phyloP scores from a whole-genome alignment of 23 tunicate genomes.

The Botrylloides violaceus region DNA sequence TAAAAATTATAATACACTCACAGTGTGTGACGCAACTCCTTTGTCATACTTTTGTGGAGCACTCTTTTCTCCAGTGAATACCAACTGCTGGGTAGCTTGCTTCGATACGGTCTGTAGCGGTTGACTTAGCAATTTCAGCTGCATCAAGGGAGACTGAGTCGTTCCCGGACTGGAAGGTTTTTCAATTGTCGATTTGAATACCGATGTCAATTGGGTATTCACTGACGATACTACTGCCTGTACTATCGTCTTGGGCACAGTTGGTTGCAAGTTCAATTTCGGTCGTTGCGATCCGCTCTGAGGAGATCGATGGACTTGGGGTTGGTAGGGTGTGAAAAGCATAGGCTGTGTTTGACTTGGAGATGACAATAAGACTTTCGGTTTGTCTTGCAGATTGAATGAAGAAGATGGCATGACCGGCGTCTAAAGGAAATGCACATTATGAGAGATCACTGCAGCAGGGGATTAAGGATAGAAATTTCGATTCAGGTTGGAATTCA shows the following conservation, averaged over 20 bases:
- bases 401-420: background rate
- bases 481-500: too few species aligned
- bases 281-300: constrained; percentile 1
- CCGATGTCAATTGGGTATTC: background rate
- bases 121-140: constrained; percentile 13
- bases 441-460: background rate
- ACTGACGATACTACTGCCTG: background rate
- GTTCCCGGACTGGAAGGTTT: background rate
- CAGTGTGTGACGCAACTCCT: too few species aligned
- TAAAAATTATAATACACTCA: too few species aligned
- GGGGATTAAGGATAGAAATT: background rate
- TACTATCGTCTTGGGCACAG: background rate
- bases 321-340: constrained; percentile 22
- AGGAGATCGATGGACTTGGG: constrained; percentile 15
- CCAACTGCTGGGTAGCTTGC: background rate
- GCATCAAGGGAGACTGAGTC: constrained; percentile 7
- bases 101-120: background rate
- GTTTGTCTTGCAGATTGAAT: background rate
- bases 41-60: too few species aligned
- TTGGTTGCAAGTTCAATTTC: background rate
- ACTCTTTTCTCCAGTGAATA: background rate
- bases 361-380: constrained; percentile 10
- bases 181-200: background rate
- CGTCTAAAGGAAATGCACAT: background rate
- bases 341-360: background rate